A percentile compares a stretch with the other conserved stretches of the same genome.
phyloP scores from a whole-genome alignment of 1,140 invertebrate species.

The Procambarus virginalis region DNA sequence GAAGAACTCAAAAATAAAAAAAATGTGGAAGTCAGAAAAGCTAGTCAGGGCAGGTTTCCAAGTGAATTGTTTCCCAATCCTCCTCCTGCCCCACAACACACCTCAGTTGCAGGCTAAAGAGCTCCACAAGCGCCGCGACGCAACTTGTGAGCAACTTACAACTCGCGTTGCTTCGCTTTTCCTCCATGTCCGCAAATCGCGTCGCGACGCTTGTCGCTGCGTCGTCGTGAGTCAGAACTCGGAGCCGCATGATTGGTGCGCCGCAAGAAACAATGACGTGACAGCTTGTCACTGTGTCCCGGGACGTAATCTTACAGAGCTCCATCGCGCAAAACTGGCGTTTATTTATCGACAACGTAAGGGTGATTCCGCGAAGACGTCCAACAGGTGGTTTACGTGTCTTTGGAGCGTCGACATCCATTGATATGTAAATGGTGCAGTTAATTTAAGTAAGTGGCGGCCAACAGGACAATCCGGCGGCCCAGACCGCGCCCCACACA shows the following conservation, averaged over 20 bases:
- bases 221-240: no score
- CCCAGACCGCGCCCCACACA: conserved; percentile 12
- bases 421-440: conserved; percentile 32
- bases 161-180: no score
- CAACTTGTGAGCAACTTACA: no score
- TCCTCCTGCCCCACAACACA: no score
- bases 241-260: background rate
- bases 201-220: no score
- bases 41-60: conserved; percentile 30
- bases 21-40: conserved; percentile 3
- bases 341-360: conserved; percentile 9
- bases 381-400: conserved; percentile 25
- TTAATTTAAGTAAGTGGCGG: conserved; percentile 36
- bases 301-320: background rate
- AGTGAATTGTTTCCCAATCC: conserved; percentile 16
- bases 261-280: conserved; percentile 20
- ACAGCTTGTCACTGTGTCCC: background rate
- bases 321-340: background rate
- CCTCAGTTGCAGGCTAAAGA: no score
- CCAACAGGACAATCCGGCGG: conserved; percentile 18
- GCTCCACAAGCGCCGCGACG: no score
- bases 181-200: no score
- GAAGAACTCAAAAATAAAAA: background rate
- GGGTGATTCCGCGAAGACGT: background rate
- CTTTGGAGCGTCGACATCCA: background rate